Evolutionary conservation across 2,888 invertebrate species (phyloP), one percentile per base, ranked within the genome.

Genomic region (Clusia tigrina): DNA sequence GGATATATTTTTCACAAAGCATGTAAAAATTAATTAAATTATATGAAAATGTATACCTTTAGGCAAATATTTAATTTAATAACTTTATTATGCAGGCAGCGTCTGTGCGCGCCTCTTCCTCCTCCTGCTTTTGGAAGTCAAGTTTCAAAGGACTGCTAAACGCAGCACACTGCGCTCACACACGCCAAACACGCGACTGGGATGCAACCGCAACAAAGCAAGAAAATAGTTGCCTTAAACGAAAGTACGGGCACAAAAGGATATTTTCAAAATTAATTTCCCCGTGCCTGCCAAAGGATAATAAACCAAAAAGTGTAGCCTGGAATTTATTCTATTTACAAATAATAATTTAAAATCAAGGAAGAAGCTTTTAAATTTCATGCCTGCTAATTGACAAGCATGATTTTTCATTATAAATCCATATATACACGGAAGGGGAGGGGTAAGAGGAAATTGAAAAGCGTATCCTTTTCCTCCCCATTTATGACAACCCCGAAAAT

Each of bases 41-140:
- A 76, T 42, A 9, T 76, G 73, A 74, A 74, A 74, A 72, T 72
- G 69, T 72, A 76, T 75, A 77, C 74, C 75, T 74, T 62, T 65
- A 72, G 74, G 77, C 75, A 73, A 74, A 74, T 76, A 74, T 74
- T 77, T 72, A 75, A 76, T 74, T 76, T 74, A 73, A 77, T 76
- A 76, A 74, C 74, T 76, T 74, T 76, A 76, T 74, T 76, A 74
- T 76, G 76, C 76, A n/a, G 71, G 69, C 67, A 62, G 23, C 9
- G 23, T 15, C 60, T 25, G 60, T 57, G 51, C 42, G 48, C 22
- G 20, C 48, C 48, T 18, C 18, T 20, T 15, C 42, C 42, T 42
- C n/a, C n/a, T n/a, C n/a, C n/a, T n/a, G n/a, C n/a, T n/a, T n/a
- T n/a, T n/a, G n/a, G n/a, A n/a, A n/a, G n/a, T n/a, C 42, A 15